phyloP scores from a whole-genome alignment of 2,113 vertebrate genomes.

The Stegostoma tigrinum region DNA sequence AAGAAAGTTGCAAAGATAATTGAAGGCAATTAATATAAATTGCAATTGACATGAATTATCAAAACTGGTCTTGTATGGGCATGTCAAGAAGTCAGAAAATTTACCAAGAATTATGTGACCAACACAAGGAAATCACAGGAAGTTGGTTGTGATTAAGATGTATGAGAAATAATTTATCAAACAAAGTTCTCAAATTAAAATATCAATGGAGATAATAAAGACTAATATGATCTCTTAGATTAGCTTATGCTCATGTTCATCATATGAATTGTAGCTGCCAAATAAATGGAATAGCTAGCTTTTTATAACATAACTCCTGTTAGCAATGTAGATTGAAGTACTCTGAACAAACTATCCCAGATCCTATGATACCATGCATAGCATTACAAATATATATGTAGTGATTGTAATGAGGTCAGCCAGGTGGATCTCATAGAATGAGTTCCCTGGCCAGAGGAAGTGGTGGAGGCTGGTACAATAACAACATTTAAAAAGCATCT shows the following conservation, averaged over 20 bases:
- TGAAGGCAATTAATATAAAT: background rate
- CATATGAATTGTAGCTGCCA: background rate
- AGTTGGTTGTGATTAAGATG: background rate
- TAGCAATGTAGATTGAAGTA: no score
- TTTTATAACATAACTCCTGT: background rate
- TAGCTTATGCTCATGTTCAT: background rate
- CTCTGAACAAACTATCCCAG: no score
- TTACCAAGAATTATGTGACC: background rate
- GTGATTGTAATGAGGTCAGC: no score
- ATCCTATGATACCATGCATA: no score
- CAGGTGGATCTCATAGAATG: no score
- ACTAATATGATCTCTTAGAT: background rate
- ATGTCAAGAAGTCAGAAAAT: background rate
- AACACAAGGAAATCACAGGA: background rate
- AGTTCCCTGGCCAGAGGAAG: no score
- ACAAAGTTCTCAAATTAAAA: background rate
- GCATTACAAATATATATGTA: no score
- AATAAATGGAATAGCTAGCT: background rate
- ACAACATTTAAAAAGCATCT: no score
- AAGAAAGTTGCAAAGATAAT: background rate
- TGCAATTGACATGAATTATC: background rate
- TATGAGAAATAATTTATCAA: conserved; percentile 6
- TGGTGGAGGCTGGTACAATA: no score
- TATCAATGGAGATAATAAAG: background rate
- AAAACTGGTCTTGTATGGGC: background rate